Percentiles rank a stretch among this genome's conserved stretches.
These are phyloP conservation scores for Sinopyrophorus schimmeli DNA, from an alignment of 2,888 invertebrate species.

Conservation along the genomic window DNA sequence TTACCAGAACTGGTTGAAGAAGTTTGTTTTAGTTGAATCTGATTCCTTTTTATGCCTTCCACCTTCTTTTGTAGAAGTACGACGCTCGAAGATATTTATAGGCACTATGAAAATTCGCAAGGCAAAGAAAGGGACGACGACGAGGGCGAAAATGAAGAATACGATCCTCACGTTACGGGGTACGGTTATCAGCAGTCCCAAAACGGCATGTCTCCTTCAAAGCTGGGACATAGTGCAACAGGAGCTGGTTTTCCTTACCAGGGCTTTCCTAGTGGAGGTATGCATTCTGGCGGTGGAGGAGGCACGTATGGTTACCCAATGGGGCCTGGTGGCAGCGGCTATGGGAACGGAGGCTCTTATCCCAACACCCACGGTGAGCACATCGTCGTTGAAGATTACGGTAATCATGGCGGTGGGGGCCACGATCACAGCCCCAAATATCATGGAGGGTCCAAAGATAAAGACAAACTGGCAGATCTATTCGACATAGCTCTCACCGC, in stretches of 20 bases:
- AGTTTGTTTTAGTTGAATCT: constrained; percentile 57
- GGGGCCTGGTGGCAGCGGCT: constrained; percentile 1
- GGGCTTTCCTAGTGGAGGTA: constrained; percentile 28
- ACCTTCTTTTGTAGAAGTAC: constrained; percentile 62
- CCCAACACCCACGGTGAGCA: constrained; percentile 3
- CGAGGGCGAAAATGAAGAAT: constrained; percentile 57
- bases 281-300: constrained; percentile 17
- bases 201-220: constrained; percentile 29
- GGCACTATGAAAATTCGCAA: constrained; percentile 59
- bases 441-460: constrained; percentile 45
- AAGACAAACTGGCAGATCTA: constrained; percentile 69
- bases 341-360: constrained; percentile 10
- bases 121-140: constrained; percentile 41
- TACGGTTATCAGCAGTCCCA: constrained; percentile 51
- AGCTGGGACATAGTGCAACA: constrained; percentile 40
- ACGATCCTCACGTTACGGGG: constrained; percentile 65
- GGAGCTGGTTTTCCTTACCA: constrained; percentile 22
- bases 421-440: constrained; percentile 48
- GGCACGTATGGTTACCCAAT: constrained; percentile 8
- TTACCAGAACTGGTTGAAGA: constrained; percentile 75
- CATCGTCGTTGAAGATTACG: constrained; percentile 17
- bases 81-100: constrained; percentile 70
- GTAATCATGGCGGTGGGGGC: constrained; percentile 9
- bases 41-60: not conserved
- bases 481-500: constrained; percentile 82